phyloP scores from a whole-genome alignment of 2,797 vertebrate species.

The Gambusia yucatana region DNA sequence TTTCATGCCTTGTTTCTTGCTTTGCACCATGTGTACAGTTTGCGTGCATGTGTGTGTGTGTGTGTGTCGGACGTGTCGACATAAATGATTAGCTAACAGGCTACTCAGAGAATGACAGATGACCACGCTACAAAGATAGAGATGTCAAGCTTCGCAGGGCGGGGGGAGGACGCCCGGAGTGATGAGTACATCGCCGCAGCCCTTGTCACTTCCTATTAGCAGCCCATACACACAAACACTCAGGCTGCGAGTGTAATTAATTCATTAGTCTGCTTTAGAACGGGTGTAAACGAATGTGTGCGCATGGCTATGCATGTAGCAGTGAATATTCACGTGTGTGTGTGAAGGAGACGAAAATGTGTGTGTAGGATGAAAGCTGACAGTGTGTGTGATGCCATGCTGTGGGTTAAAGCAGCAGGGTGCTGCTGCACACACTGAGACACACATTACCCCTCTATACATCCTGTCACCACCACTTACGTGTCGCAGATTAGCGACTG shows the following conservation, averaged over 20 bases:
- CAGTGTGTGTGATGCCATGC: slow-evolving; percentile 56
- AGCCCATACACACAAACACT: slow-evolving; percentile 57
- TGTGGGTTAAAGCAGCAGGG: slow-evolving; percentile 65
- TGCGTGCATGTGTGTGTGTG: not conserved
- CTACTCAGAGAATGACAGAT: slow-evolving; percentile 73
- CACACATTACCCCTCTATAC: slow-evolving; percentile 59
- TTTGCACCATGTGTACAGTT: not conserved
- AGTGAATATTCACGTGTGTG: slow-evolving; percentile 17
- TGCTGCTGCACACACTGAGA: slow-evolving; percentile 56
- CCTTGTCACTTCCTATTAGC: slow-evolving; percentile 79
- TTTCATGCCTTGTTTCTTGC: not conserved
- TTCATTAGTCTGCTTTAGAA: slow-evolving; percentile 61
- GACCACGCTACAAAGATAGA: slow-evolving; percentile 75
- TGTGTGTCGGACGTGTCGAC: slow-evolving; percentile 28
- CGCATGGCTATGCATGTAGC: slow-evolving; percentile 14
- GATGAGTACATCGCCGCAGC: slow-evolving; percentile 68
- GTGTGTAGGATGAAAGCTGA: slow-evolving; percentile 65
- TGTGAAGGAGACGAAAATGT: slow-evolving; percentile 24
- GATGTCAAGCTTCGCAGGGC: slow-evolving; percentile 68
- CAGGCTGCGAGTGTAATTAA: slow-evolving; percentile 69
- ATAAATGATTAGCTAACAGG: slow-evolving; percentile 58
- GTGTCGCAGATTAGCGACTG: slow-evolving; percentile 21
- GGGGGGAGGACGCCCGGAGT: slow-evolving; percentile 66
- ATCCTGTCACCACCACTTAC: slow-evolving; percentile 50
- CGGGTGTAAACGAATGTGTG: slow-evolving; percentile 22